Conservation (phyloP, 1,140 invertebrate species). For the Lepidurus apus region DNA sequence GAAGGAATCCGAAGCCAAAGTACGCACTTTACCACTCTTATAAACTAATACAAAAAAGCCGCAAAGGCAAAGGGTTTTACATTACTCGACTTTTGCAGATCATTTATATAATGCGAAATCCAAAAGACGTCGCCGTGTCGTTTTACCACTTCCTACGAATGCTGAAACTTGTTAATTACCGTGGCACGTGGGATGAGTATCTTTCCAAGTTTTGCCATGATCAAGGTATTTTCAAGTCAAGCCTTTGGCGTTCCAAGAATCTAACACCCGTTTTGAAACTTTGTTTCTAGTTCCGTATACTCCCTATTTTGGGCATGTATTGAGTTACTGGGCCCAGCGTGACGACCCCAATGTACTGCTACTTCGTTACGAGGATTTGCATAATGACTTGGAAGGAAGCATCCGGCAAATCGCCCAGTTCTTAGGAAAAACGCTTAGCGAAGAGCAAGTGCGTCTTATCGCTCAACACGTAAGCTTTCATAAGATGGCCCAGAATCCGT, state of each 20-base stretch:
- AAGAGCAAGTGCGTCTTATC: conserved; percentile 38
- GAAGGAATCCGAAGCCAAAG: conserved; percentile 42
- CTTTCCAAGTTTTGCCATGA: conserved; percentile 46
- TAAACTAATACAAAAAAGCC: not conserved
- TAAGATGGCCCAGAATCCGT: conserved; percentile 49
- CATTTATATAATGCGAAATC: conserved; percentile 50
- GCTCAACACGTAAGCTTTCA: conserved; percentile 48
- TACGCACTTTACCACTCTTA: conserved; percentile 30
- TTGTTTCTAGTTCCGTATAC: conserved; percentile 26
- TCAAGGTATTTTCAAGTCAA: conserved; percentile 42
- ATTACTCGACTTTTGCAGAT: conserved; percentile 42
- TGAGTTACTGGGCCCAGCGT: conserved; percentile 46
- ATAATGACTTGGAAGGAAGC: conserved; percentile 45
- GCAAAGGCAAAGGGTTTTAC: not conserved
- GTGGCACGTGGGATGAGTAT: conserved; percentile 46
- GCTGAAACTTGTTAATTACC: conserved; percentile 43
- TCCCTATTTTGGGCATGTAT: conserved; percentile 52
- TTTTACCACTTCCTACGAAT: conserved; percentile 49
- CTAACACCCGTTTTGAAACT: conserved; percentile 10
- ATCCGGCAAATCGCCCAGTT: conserved; percentile 48
- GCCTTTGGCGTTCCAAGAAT: not conserved
- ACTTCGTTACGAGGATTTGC: conserved; percentile 52
- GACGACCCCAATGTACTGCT: conserved; percentile 47
- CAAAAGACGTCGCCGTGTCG: conserved; percentile 50
- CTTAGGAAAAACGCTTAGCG: conserved; percentile 45